Percentiles rank a stretch among this genome's conserved stretches.
Conservation (phyloP, 2,888 invertebrate species). For the Drosophila tanythrix region DNA sequence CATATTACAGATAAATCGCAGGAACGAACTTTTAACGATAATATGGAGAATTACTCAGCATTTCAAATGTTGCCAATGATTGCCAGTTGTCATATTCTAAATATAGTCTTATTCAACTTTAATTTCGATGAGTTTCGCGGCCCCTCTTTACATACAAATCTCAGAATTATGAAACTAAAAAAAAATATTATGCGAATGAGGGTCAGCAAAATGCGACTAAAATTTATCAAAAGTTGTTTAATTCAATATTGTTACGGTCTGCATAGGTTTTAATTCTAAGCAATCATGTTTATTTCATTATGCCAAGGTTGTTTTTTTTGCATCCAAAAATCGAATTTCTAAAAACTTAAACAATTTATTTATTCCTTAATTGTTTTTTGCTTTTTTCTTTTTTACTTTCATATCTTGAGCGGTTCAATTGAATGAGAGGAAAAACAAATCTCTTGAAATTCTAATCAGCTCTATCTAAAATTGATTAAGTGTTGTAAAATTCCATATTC, state of each 20-base stretch:
- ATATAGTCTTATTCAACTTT: neutral
- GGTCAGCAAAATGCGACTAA: neutral
- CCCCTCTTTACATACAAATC: too few relatives aligned
- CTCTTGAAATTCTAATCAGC: neutral
- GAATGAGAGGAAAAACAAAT: neutral
- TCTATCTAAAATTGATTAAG: neutral
- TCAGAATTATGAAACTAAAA: neutral
- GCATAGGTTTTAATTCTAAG: neutral
- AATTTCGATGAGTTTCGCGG: neutral
- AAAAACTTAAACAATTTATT: neutral
- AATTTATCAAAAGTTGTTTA: neutral
- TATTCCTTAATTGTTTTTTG: neutral
- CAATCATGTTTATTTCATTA: too few relatives aligned
- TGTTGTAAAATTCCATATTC: neutral
- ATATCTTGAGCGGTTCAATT: too few relatives aligned
- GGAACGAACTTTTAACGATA: neutral
- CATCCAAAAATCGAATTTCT: neutral
- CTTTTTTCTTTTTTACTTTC: too few relatives aligned
- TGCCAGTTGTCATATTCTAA: neutral
- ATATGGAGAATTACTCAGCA: too few relatives aligned
- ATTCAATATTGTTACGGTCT: neutral
- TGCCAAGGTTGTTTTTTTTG: too few relatives aligned
- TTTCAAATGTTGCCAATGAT: neutral
- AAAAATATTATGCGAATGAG: neutral
- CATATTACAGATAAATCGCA: neutral